These are phyloP conservation scores for Anableps anableps DNA, from an alignment of 2,797 vertebrate species.

Conservation along the genomic window DNA sequence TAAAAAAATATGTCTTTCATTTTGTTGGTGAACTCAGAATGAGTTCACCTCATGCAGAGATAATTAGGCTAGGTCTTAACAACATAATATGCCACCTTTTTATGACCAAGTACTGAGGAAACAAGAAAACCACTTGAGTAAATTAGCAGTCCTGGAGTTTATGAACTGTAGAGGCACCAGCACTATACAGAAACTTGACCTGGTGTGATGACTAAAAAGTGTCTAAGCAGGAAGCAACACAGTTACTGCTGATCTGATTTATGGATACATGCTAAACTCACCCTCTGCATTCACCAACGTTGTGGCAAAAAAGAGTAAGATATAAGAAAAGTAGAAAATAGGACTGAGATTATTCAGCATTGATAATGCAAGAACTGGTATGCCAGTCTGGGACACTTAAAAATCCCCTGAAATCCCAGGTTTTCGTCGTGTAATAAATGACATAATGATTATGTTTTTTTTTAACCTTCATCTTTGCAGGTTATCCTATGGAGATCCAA, in stretches of 20 bases:
- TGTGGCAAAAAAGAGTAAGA: not conserved
- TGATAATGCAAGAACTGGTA: not conserved
- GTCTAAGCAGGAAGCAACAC: not conserved
- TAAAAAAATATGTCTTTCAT: not conserved
- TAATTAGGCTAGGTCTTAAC: not conserved
- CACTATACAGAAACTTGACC: not conserved
- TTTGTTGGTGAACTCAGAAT: not conserved
- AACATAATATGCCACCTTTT: slow-evolving; percentile 1
- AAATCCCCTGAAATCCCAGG: not conserved
- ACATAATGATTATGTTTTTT: not conserved
- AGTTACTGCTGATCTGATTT: not conserved
- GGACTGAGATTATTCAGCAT: not conserved
- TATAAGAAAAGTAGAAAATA: not conserved
- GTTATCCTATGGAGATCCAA: not conserved
- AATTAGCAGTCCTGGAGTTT: not conserved
- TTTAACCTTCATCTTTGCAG: not conserved
- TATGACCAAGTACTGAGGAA: not conserved
- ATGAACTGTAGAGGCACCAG: not conserved
- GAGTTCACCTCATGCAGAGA: slow-evolving; percentile 2
- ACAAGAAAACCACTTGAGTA: not conserved
- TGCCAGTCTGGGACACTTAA: not conserved
- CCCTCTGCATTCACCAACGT: not conserved
- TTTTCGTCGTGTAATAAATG: not conserved
- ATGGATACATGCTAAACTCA: not conserved
- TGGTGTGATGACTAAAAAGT: not conserved